Conservation (phyloP, 2,888 invertebrate genomes). For the Ditylenchus weischeri region DNA sequence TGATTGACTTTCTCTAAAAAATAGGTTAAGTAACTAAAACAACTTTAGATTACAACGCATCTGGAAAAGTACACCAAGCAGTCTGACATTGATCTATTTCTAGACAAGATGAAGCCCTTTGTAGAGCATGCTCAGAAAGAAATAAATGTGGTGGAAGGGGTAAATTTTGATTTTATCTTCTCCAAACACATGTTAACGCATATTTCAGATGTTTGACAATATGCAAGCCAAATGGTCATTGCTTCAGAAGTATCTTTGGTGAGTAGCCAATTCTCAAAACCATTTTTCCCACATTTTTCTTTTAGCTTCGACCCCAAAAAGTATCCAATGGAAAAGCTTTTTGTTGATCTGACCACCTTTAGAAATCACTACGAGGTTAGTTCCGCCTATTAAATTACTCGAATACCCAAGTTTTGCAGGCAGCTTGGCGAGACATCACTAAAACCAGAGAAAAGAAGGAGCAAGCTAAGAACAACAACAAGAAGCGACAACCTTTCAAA, state of each 20-base stretch:
- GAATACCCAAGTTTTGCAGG: constrained; percentile 3
- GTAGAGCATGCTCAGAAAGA: constrained; percentile 13
- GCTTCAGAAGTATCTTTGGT: constrained; percentile 26
- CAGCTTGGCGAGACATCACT: constrained; percentile 16
- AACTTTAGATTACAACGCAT: constrained; percentile 11
- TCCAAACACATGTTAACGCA: too few species aligned
- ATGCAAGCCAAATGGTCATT: constrained; percentile 26
- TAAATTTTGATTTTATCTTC: constrained; percentile 7
- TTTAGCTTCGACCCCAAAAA: constrained; percentile 33
- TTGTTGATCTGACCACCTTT: constrained; percentile 26
- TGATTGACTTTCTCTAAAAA: too few species aligned
- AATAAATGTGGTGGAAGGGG: constrained; percentile 22
- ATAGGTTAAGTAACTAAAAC: not conserved
- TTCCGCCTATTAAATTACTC: not conserved
- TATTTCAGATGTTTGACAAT: constrained; percentile 27
- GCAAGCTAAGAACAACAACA: constrained; percentile 12
- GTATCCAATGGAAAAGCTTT: constrained; percentile 33
- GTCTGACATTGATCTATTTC: constrained; percentile 13
- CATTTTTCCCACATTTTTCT: too few species aligned
- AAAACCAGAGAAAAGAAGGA: constrained; percentile 8
- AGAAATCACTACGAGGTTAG: constrained; percentile 31
- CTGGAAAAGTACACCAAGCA: constrained; percentile 16
- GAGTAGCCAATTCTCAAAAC: too few species aligned
- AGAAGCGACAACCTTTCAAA: constrained; percentile 27
- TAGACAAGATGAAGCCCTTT: constrained; percentile 20